Evolutionary conservation across 2,113 vertebrate species (phyloP), one percentile per base, ranked within the genome.

Genomic region (Lepus timidus): DNA sequence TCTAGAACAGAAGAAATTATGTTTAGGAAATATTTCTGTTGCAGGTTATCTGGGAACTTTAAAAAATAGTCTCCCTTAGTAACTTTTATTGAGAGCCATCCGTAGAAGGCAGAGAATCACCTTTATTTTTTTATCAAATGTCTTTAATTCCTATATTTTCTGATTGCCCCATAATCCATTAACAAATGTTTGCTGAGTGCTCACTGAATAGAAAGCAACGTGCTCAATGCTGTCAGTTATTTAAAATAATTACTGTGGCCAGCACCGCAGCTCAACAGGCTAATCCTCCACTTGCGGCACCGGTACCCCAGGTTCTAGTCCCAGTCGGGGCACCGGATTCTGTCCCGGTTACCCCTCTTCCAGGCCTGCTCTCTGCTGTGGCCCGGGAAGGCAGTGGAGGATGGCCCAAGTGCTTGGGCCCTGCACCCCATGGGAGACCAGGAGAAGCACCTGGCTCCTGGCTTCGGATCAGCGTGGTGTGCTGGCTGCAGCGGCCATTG

Each of bases 1-100:
- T 33, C 64, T 88, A 84, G 85, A 96, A 96, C 71, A 96, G 93
- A 92, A 93, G 44, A 80, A 95, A 95, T 96, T 88, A 81, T 39
- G 19, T 93, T 79, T 55, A 88, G 39, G 39, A 96, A 93, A 81
- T 78, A 94, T 64, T 95, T 95, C 67, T 93, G 29, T 84, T 97
- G 44, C 14, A 49, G 67, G 31, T 65, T 95, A 89, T 71, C 75
- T 68, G 11, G 51, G 93, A 97, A 96, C 65, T 89, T 95, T 76
- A 2, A 29, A 29, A 75, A 95, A 88, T 82, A 49, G 12, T 3
- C 22, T 79, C 19, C 20, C 44, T 67, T 49, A 52, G 39, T 75
- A 94, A 86, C 22, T 95, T 97, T 92, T 91, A 86, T 52, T 61
- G 12, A 86, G 22, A 88, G 20, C 3, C 5, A 3, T 88, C 39